Evolutionary conservation across 2,113 vertebrate genomes (phyloP), one percentile per base, ranked within the genome.

Genomic region (Nerophis lumbriciformis): DNA sequence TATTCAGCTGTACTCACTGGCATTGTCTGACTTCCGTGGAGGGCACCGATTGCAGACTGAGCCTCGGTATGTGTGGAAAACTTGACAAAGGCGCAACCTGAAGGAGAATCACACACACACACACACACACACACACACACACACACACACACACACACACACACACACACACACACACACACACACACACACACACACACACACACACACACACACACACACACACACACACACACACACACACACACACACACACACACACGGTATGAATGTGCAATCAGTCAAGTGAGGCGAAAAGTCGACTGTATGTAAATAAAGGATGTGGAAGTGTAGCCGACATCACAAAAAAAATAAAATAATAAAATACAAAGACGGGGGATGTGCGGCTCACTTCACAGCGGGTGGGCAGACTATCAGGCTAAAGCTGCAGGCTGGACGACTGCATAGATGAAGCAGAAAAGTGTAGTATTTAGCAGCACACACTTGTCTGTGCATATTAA

Each of bases 11-110:
- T 86, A 94, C 96, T 98, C 89, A 99, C 97, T 75, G 97, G 95
- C 96, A 98, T 98, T 70, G 97, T 98, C 91, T 99, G 97, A 89
- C 97, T 99, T 80, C 97, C 97, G 0, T 99, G 96, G 75, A 99
- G 93, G 4, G 95, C 93, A 13, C 96, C 94, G 90, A 99, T 99
- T 70, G 97, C 96, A 61, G 95, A 95, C 89, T 99, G 96, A 63
- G 97, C 96, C 88, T 98, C 97, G 1, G 94, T 94, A 76, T 99
- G 96, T 77, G 96, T 96, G 45, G 96, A 97, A 90, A 99, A 99
- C 90, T 99, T 99, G 77, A 99, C 97, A 70, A 99, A 99, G 82
- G 97, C 97, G 65, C 97, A 99, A 91, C 97, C 97, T 99, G 90
- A 42, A 83, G 79, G 65, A 83, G 53, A 81, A 28, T 82, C 53